Base-by-base conservation (phyloP, 2,113 vertebrate species). In the Barnardius zonarius region DNA sequence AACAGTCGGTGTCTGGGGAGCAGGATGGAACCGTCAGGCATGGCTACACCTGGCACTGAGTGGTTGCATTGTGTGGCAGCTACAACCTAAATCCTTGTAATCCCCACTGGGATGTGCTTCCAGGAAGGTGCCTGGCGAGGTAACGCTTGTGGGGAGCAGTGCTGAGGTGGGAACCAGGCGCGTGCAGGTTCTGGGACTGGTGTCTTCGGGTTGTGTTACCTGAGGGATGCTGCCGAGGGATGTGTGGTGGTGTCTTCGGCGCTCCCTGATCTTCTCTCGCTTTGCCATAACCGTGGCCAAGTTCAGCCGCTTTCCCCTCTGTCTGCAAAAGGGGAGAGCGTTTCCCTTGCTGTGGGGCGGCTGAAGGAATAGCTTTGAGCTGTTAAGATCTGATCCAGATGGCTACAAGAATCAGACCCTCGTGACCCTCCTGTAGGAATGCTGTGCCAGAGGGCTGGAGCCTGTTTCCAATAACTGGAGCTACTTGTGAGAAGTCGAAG, bases 401-500 rank as follows among this genome's bases (percentile, higher is more conserved):
- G 76, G 83, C 80, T 57, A 4, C 73, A 28, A 67, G 84, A 27
- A 9, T 7, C 27, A 41, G 48, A 46, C 33, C 57, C 67, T 66
- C 2, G 4, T 74, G 94, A 88, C 72, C 72, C 41, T 25, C 0
- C 39, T 14, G 35, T 19, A 18, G 51, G 27, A 78, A 17, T 1
- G 1, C 75, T 1, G 37, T 57, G 85, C 94, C 93, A 70, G 79
- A 28, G 91, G 30, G 64, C 44, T n/a, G 69, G 68, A 83, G 79
- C 93, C 83, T 85, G 69, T 37, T 89, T 81, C 68, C 88, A 76
- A 23, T 84, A 59, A 88, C 10, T 62, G 54, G 77, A 74, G 70
- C 57, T 76, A 5, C 28, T 66, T n/a, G 11, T 13, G 73, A 78
- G 72, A 25, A 33, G 46, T 64, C 18, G 14, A 52, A 92, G 82